phyloP scores from a whole-genome alignment of 2,888 invertebrate genomes.

The Fabriciana adippe region DNA sequence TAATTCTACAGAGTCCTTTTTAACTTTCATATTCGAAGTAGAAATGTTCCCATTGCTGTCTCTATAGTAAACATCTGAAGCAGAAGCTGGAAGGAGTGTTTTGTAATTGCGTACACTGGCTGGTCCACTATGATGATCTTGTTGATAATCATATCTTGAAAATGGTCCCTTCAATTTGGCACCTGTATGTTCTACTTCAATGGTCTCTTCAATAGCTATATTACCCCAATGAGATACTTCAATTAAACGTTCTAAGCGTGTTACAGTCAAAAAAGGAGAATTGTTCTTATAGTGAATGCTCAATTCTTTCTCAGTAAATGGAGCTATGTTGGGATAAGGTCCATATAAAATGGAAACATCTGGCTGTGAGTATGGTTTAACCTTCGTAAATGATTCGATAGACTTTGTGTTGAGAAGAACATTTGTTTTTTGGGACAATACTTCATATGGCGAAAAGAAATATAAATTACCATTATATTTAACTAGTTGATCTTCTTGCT shows the following conservation, averaged over 20 bases:
- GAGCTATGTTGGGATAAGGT: conserved; percentile 89
- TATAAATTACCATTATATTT: conserved; percentile 93
- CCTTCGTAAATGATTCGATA: conserved; percentile 91
- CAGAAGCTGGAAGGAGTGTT: conserved; percentile 92
- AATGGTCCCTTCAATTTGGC: conserved; percentile 96
- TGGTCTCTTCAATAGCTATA: conserved; percentile 97
- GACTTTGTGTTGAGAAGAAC: conserved; percentile 89
- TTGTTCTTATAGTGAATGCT: conserved; percentile 97
- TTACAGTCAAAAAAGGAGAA: conserved; percentile 97
- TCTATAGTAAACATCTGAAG: conserved; percentile 96
- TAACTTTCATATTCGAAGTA: conserved; percentile 94
- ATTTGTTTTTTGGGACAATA: conserved; percentile 90
- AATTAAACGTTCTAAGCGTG: conserved; percentile 91
- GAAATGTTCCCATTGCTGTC: conserved; percentile 99
- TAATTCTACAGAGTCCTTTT: conserved; percentile 96
- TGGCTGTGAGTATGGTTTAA: conserved; percentile 89
- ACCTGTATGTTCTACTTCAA: conserved; percentile 96
- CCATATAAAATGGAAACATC: conserved; percentile 94
- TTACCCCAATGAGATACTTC: conserved; percentile 99
- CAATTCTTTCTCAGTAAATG: conserved; percentile 84
- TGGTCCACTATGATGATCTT: conserved; percentile 93
- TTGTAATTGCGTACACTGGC: conserved; percentile 96
- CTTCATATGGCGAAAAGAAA: conserved; percentile 91
- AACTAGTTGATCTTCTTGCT: conserved; percentile 96
- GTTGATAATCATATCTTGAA: conserved; percentile 98